Percentiles rank a stretch among this genome's conserved stretches.
Evolutionary conservation across 2,797 vertebrate species (phyloP).

Genomic region (Sparus aurata): DNA sequence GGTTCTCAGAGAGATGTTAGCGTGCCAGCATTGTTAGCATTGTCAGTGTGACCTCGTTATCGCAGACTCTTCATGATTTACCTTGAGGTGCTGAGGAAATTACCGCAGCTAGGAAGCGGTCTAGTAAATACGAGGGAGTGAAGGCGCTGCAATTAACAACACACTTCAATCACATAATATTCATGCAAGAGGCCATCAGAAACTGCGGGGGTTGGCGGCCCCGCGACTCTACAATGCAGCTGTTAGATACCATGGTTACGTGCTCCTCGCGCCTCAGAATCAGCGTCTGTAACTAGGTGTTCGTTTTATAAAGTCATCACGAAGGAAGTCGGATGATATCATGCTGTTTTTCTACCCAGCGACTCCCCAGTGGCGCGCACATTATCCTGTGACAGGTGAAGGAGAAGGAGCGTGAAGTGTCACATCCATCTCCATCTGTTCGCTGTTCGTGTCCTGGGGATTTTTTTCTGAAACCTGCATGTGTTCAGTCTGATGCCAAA

Average conservation of each 20-base stretch:
- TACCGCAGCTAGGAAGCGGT: neutral
- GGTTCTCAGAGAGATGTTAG: too few species aligned
- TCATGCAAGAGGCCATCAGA: conserved; percentile 28
- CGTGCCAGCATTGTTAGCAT: neutral
- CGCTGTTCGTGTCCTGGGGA: conserved; percentile 39
- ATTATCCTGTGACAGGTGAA: conserved; percentile 38
- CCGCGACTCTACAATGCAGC: neutral
- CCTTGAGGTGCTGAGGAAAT: neutral
- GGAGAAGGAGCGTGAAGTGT: conserved; percentile 25
- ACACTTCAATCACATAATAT: conserved; percentile 1
- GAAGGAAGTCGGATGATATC: neutral
- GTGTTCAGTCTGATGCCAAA: conserved; percentile 17
- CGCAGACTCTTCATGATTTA: neutral
- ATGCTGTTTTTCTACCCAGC: conserved; percentile 6
- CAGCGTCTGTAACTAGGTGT: neutral
- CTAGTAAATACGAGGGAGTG: neutral
- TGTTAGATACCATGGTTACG: neutral
- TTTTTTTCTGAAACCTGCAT: conserved; percentile 1
- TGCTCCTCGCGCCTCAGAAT: neutral
- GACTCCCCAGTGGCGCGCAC: neutral
- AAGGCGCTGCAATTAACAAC: neutral
- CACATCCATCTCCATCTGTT: conserved; percentile 55
- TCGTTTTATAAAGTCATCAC: neutral
- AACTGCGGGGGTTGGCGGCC: neutral
- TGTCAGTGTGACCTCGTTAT: neutral